Conservation (phyloP, 2,113 vertebrate genomes). For the Piprites chloris region DNA sequence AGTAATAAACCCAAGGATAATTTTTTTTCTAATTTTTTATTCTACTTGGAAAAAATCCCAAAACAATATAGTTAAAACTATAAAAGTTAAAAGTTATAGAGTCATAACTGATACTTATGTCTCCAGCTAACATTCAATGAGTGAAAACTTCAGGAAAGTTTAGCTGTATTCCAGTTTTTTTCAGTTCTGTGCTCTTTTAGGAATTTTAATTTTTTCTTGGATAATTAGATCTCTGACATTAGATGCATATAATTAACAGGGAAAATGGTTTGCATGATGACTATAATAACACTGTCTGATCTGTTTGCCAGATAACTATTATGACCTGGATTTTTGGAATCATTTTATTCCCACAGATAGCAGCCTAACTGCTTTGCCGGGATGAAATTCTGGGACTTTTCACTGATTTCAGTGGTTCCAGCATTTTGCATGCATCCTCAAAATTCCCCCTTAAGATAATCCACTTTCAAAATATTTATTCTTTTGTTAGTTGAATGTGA, state of each 20-base stretch:
- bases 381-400: not conserved
- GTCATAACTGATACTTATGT: not conserved
- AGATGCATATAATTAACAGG: slow-evolving; percentile 25
- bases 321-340: not conserved
- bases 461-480: not conserved
- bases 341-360: not conserved
- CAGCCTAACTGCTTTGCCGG: not conserved
- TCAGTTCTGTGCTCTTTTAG: slow-evolving; percentile 17
- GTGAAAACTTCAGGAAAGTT: slow-evolving; percentile 3
- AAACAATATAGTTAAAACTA: not conserved
- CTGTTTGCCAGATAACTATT: not conserved
- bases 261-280: not conserved
- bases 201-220: slow-evolving; percentile 23
- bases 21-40: not conserved
- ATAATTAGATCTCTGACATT: slow-evolving; percentile 57
- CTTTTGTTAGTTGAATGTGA: not conserved
- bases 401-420: not conserved
- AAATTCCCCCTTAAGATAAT: not conserved
- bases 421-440: not conserved
- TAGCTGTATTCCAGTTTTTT: not conserved
- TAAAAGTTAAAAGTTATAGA: too few species aligned
- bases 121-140: not conserved
- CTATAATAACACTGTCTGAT: slow-evolving; percentile 17
- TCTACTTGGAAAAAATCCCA: not conserved
- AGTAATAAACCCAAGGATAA: not conserved